phyloP scores from a whole-genome alignment of 2,888 invertebrate genomes.

The Xanthia icteritia region DNA sequence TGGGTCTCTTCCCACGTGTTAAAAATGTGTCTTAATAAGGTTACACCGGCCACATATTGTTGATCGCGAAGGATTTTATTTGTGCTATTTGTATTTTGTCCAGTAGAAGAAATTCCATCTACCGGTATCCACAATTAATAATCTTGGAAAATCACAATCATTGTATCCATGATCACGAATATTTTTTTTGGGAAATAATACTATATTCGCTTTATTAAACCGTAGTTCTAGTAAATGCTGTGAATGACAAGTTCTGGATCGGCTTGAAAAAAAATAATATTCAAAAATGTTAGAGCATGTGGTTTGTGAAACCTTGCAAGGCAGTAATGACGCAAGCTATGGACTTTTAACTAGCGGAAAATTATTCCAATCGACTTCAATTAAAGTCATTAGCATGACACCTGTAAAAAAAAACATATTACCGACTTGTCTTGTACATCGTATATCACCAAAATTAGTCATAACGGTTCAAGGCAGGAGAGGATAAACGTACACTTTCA shows the following conservation, averaged over 20 bases:
- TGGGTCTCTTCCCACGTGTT: too few relatives aligned
- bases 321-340: neutral
- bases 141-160: neutral
- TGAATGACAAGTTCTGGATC: neutral
- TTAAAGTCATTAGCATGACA: constrained; percentile 17
- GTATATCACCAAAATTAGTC: constrained; percentile 51
- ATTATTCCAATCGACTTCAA: neutral
- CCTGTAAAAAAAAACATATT: constrained; percentile 21
- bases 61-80: too few relatives aligned
- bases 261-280: too few relatives aligned
- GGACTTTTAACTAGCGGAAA: neutral
- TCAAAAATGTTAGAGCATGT: neutral
- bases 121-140: neutral
- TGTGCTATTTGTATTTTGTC: neutral
- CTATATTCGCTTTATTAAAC: neutral
- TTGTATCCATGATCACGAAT: neutral
- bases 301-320: neutral
- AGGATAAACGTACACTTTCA: constrained; percentile 61
- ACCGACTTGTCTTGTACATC: constrained; percentile 29
- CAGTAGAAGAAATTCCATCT: neutral
- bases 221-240: neutral
- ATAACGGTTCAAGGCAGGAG: constrained; percentile 62
- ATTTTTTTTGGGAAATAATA: neutral
- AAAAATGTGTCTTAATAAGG: too few relatives aligned
- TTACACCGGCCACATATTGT: too few relatives aligned